These are phyloP conservation scores for Orientallactaga bullata DNA, from an alignment of 2,113 vertebrate species.

Conservation along the genomic window DNA sequence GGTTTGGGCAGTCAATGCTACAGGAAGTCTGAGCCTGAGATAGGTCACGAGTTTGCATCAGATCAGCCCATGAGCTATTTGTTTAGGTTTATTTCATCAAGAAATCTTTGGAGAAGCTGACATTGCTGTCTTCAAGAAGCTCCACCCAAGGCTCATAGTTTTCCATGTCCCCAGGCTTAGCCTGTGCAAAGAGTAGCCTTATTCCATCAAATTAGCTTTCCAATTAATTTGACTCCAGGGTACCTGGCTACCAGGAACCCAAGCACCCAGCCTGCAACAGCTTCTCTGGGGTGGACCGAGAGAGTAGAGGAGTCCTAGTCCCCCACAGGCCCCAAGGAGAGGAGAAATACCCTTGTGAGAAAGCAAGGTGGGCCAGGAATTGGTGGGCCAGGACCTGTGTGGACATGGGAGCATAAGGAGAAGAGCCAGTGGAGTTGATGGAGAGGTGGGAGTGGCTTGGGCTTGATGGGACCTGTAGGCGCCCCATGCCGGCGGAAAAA, in stretches of 20 bases:
- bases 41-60: no score
- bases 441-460: neutral
- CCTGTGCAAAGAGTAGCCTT: no score
- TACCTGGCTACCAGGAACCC: neutral
- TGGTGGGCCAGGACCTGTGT: neutral
- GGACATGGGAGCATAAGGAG: neutral
- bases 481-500: neutral
- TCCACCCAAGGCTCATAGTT: no score
- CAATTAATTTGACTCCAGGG: no score
- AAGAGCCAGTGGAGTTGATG: neutral
- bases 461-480: neutral
- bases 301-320: neutral
- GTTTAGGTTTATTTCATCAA: no score
- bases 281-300: neutral
- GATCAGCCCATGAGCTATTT: no score
- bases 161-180: no score
- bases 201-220: no score
- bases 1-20: no score
- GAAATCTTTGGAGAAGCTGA: no score
- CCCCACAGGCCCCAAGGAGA: neutral
- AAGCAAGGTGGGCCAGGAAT: neutral
- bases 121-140: no score
- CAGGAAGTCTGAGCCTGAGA: no score
- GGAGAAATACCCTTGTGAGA: neutral
- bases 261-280: accelerated